phyloP scores from a whole-genome alignment of 35 echinoderm and acorn worm species.

The Ophioderma brevispina region DNA sequence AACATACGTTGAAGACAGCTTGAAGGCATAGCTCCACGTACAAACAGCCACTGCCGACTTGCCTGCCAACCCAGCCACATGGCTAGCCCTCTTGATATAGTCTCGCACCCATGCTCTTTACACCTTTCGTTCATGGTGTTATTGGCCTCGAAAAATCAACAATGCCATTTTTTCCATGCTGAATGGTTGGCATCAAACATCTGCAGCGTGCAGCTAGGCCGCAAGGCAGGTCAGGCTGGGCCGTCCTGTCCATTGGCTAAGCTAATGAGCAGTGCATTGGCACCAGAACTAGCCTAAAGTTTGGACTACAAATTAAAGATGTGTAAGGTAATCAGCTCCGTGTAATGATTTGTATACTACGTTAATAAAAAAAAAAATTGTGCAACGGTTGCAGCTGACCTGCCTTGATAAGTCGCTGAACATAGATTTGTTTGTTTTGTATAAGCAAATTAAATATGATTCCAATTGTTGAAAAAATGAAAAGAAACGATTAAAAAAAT shows the following conservation, averaged over 20 bases:
- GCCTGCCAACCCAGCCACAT: slow-evolving; percentile 77
- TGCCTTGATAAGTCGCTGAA: too few species aligned
- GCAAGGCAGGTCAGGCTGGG: slow-evolving; percentile 71
- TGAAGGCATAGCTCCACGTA: slow-evolving; percentile 45
- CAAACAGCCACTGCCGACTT: slow-evolving; percentile 77
- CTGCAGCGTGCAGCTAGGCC: slow-evolving; percentile 81
- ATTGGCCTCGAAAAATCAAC: too few species aligned
- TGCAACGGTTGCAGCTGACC: too few species aligned
- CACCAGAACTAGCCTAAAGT: slow-evolving; percentile 15
- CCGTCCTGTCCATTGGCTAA: slow-evolving; percentile 68
- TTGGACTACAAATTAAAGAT: not conserved
- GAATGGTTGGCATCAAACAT: slow-evolving; percentile 35
- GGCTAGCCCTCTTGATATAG: slow-evolving; percentile 82
- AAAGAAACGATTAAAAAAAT: too few species aligned
- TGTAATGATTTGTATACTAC: too few species aligned
- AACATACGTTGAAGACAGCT: slow-evolving; percentile 60
- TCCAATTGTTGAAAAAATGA: too few species aligned
- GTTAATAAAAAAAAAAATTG: too few species aligned
- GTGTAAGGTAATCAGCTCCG: too few species aligned
- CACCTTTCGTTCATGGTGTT: not conserved
- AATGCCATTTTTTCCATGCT: too few species aligned
- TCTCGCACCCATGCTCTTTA: slow-evolving; percentile 61
- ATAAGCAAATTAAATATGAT: too few species aligned
- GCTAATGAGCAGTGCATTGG: slow-evolving; percentile 88
- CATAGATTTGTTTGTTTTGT: too few species aligned